Evolutionary conservation across 2,888 invertebrate species (phyloP), one percentile per base, ranked within the genome.

Genomic region (Drosophila mayaguana): DNA sequence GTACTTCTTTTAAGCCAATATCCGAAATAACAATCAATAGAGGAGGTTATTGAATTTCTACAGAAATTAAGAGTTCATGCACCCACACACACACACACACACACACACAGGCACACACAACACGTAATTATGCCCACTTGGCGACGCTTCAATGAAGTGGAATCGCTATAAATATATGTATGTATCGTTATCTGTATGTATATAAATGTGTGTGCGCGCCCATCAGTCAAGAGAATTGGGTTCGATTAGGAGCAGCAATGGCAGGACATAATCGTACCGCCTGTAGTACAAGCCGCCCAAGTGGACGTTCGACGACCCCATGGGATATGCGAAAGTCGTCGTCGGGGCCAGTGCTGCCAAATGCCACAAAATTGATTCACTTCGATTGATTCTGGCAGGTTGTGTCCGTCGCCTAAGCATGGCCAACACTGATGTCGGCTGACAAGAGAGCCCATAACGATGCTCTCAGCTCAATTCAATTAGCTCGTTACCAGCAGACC

Each of bases 361-460:
- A 81, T 75, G 81, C 70, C 70, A 81, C 83, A 86, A 38, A 54
- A 86, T 83, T 86, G 88, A 88, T 86, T 84, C 78, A 78, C 78
- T 88, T 86, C 83, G 76, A 84, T 88, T 84, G 88, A 80, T 76
- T 83, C 74, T 72, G 63, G 76, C 78, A 68, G 54, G 67, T 60
- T 66, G 64, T 66, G 64, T 45, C 25, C 28, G 20, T 18, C 42
- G 20, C 12, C 7, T 14, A 25, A 28, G 54, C 4, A 14, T 40
- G 54, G 20, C 20, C 28, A 0, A 20, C 20, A 42, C 42, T 70
- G 65, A 70, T 72, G 67, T 64, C 64, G 66, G 68, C 42, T 56
- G 57, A 63, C 56, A 63, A 51, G 60, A 56, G 59, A 20, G 22
- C 57, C 6, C 54, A 34, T 54, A 71, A 76, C 59, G 66, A 62